Evolutionary conservation across 2,113 vertebrate species (phyloP).

Genomic region (Notiomystis cincta): DNA sequence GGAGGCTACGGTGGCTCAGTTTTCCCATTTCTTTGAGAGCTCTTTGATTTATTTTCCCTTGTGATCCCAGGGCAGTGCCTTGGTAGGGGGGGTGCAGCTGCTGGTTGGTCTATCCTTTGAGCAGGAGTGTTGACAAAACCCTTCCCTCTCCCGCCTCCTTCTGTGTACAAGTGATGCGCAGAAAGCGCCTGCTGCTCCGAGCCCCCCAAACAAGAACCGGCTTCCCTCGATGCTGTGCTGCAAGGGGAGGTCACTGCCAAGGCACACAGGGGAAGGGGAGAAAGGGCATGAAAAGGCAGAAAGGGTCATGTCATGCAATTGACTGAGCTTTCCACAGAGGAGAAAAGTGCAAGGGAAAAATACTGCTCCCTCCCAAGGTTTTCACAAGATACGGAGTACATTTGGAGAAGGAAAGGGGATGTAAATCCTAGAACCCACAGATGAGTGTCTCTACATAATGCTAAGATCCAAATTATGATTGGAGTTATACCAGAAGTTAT

Average conservation of each 20-base stretch:
- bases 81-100: background rate
- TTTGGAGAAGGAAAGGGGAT: background rate
- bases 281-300: no score
- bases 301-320: background rate
- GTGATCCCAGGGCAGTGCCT: background rate
- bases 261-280: background rate
- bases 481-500: background rate
- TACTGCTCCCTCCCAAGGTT: background rate
- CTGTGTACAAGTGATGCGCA: background rate
- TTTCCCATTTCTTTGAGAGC: background rate
- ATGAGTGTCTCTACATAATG: background rate
- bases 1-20: background rate
- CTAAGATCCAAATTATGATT: background rate
- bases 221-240: background rate
- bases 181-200: background rate
- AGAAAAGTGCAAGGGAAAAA: background rate
- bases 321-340: background rate
- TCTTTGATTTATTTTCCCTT: background rate
- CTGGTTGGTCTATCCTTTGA: background rate
- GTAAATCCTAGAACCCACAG: background rate
- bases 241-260: accelerated
- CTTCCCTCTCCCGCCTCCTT: background rate
- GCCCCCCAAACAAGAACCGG: background rate
- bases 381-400: background rate
- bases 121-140: background rate